A percentile compares a stretch with the other conserved stretches of the same genome.
These are phyloP conservation scores for Vidua chalybeata DNA, from an alignment of 2,113 vertebrate genomes.

Conservation along the genomic window DNA sequence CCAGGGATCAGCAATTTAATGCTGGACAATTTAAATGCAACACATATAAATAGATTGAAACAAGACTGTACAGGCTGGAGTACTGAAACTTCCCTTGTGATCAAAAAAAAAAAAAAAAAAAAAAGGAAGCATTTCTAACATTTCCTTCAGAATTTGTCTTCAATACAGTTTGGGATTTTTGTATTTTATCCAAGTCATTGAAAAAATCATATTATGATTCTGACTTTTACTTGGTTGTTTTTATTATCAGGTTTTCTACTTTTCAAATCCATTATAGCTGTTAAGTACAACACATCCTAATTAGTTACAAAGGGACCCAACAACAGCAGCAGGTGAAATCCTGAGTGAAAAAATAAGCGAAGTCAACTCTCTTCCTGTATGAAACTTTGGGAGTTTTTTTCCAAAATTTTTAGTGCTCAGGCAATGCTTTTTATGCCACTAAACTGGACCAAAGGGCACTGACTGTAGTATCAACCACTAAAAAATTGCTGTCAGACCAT, in stretches of 20 bases:
- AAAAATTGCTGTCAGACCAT: not conserved
- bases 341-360: not conserved
- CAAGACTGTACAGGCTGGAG: not conserved
- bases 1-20: not conserved
- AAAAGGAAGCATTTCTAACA: not conserved
- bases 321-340: not conserved
- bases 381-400: not conserved
- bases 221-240: not conserved
- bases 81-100: not conserved
- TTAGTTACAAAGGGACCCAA: not conserved
- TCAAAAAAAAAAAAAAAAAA: not conserved
- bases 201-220: not conserved
- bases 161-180: not conserved
- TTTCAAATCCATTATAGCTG: not conserved
- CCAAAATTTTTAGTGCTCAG: not conserved
- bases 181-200: not conserved
- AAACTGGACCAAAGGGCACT: not conserved
- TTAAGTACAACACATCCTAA: not conserved
- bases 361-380: not conserved
- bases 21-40: not conserved
- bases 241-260: not conserved
- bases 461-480: not conserved
- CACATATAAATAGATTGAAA: not conserved
- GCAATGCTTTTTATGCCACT: not conserved
- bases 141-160: not conserved